Percentiles rank a stretch among this genome's conserved stretches.
phyloP scores from a whole-genome alignment of 2,797 vertebrate genomes.

The Picus viridis region DNA sequence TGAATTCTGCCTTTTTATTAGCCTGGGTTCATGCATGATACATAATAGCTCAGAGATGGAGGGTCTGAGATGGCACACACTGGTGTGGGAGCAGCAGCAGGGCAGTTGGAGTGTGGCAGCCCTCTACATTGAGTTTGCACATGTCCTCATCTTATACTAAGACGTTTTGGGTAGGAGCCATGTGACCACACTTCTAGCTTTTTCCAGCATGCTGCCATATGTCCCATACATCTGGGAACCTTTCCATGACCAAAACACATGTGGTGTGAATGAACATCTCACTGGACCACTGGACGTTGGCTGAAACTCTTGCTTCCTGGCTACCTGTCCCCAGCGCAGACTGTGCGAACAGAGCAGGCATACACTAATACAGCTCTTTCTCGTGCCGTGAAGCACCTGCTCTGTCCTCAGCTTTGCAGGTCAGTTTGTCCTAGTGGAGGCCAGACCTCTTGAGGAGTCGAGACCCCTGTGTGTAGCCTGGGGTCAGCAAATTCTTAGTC shows the following conservation, averaged over 20 bases:
- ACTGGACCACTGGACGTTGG: not conserved
- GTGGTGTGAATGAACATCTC: fast-evolving
- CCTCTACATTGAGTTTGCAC: not conserved
- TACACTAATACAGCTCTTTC: not conserved
- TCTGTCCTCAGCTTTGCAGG: not conserved
- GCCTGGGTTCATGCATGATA: fast-evolving
- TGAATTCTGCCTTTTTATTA: not conserved
- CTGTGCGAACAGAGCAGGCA: not conserved
- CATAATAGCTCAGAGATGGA: not conserved
- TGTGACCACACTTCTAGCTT: not conserved
- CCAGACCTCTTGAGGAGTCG: not conserved
- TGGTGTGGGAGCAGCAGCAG: not conserved
- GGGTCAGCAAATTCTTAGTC: not conserved
- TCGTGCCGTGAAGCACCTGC: not conserved
- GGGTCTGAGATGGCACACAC: not conserved
- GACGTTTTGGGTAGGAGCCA: not conserved
- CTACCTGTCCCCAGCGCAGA: not conserved
- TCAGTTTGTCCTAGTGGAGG: not conserved
- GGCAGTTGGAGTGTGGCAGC: not conserved
- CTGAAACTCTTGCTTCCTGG: not conserved
- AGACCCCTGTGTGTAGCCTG: not conserved
- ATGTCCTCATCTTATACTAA: not conserved
- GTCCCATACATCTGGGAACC: not conserved
- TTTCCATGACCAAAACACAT: not conserved
- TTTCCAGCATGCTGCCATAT: not conserved